A percentile compares a stretch with the other conserved stretches of the same genome.
phyloP scores from a whole-genome alignment of 2,888 invertebrate genomes.

The Rapana venosa region DNA sequence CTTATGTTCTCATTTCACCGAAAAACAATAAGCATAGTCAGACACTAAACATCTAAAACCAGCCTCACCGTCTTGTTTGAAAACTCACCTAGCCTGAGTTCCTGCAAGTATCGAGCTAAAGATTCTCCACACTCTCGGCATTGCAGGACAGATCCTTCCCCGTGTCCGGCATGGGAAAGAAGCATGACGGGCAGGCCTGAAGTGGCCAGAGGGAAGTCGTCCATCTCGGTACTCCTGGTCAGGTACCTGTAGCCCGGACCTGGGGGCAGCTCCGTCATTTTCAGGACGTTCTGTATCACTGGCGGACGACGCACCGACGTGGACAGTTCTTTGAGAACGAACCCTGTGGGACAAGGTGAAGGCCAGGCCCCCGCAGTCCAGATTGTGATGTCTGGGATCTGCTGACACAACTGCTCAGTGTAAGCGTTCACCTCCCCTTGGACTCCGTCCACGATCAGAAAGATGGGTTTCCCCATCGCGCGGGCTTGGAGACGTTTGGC shows the following conservation, averaged over 20 bases:
- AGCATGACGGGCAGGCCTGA: background rate
- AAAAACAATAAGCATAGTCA: too few species aligned
- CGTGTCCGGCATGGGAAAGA: background rate
- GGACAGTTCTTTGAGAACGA: background rate
- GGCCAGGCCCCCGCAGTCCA: background rate
- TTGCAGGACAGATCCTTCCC: background rate
- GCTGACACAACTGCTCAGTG: background rate
- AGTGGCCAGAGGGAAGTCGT: background rate
- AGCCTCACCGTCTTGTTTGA: too few species aligned
- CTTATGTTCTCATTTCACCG: too few species aligned
- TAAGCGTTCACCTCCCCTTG: background rate
- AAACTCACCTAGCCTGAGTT: background rate
- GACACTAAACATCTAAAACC: too few species aligned
- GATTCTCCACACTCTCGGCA: background rate
- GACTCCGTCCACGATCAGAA: constrained; percentile 11
- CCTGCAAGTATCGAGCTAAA: background rate
- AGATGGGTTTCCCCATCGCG: background rate
- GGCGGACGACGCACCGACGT: background rate
- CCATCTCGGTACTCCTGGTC: background rate
- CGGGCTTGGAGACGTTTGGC: background rate
- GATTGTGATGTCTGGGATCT: background rate
- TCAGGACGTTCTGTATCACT: background rate
- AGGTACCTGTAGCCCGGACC: background rate
- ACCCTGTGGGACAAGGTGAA: background rate
- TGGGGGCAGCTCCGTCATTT: background rate